Base-by-base conservation (phyloP, 2,888 invertebrate species). In the Meteorus colon region DNA sequence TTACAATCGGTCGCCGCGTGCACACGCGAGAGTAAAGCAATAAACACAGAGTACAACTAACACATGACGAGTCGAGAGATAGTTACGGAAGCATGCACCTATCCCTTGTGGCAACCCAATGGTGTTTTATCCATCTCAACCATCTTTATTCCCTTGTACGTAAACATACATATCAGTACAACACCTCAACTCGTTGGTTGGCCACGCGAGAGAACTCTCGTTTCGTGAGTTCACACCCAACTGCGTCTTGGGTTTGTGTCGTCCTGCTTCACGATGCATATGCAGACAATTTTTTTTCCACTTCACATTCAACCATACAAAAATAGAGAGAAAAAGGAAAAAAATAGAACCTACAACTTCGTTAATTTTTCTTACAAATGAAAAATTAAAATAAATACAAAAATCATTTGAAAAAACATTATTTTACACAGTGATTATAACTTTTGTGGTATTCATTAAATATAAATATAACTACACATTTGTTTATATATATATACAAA, bases 71-170 rank as follows among this genome's bases (percentile, higher is more conserved):
- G 73, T 62, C 55, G 55, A 55, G 55, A 83, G 86, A 86, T 86
- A 84, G 86, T 87, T 87, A 87, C 87, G 86, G 86, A 74, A 83
- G 85, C 84, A 82, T 84, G 85, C 73, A 63, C 84, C 55, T 55
- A 75, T 85, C 83, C 82, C 83, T 82, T 81, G 80, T 81, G 82
- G 81, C 72, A 75, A 73, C n/a, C 65, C 69, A 55, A 62, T 65
- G 77, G 79, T 79, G 81, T 75, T 74, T 85, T 82, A 85, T 85
- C 85, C 85, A 78, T 76, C 66, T 79, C 71, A 80, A 81, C 82
- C 81, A 83, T 82, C 76, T 82, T 78, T 41, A 74, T 66, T 74
- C 75, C 72, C 70, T 78, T 69, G 68, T 68, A 73, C 76, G 74
- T 74, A 77, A 74, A 75, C 77, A 76, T 76, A 72, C 73, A 72